Conservation (phyloP, 2,888 invertebrate genomes). For the Spodoptera exigua region DNA sequence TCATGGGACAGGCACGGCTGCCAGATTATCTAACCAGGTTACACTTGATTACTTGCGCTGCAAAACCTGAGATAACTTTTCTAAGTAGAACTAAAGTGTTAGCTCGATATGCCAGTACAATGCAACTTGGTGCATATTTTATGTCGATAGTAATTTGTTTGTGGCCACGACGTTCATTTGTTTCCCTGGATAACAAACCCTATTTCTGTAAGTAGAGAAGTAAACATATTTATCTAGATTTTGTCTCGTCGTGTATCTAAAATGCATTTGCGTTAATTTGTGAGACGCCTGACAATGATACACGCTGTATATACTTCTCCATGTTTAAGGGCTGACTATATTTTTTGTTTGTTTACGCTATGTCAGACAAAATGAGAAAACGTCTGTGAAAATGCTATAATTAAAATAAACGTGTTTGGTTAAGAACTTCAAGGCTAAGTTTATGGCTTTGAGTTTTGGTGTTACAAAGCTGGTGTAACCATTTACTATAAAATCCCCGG, state of each 20-base stretch:
- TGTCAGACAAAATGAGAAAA: too few species aligned
- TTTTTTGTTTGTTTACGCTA: too few species aligned
- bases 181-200: slow-evolving; percentile 10
- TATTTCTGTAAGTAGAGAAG: background rate
- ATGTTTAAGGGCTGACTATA: too few species aligned
- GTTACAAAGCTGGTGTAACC: background rate
- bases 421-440: too few species aligned
- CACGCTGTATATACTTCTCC: too few species aligned
- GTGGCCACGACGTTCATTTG: slow-evolving; percentile 12
- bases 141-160: slow-evolving; percentile 21
- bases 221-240: too few species aligned
- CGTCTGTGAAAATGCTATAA: too few species aligned
- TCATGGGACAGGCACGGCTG: slow-evolving; percentile 12
- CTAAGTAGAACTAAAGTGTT: slow-evolving; percentile 10
- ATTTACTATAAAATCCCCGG: slow-evolving; percentile 1
- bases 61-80: slow-evolving; percentile 10
- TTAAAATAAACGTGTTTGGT: too few species aligned
- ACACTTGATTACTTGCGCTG: slow-evolving; percentile 16
- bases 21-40: slow-evolving; percentile 20
- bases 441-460: too few species aligned
- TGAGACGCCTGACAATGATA: too few species aligned
- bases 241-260: too few species aligned
- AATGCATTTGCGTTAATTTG: too few species aligned
- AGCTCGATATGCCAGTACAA: slow-evolving; percentile 2
- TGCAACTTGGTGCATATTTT: slow-evolving; percentile 2